These are phyloP conservation scores for Drosophila longiperda DNA, from an alignment of 2,888 invertebrate species.

Conservation along the genomic window DNA sequence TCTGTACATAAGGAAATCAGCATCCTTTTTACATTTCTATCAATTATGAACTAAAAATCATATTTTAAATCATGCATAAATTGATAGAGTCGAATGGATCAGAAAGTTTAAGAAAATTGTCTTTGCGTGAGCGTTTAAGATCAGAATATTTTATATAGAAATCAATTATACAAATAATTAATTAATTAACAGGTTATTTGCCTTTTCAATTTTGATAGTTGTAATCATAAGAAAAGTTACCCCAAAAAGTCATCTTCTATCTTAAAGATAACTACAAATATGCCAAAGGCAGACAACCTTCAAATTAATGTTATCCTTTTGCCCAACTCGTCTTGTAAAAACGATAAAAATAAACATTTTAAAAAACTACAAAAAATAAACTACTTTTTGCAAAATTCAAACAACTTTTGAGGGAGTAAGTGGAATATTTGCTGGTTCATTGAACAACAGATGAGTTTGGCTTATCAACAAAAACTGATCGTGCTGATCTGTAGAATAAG, in stretches of 20 bases:
- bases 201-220: too few species aligned
- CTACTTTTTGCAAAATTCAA: neutral
- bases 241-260: neutral
- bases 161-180: too few species aligned
- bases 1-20: neutral
- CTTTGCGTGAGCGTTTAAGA: neutral
- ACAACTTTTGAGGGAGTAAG: neutral
- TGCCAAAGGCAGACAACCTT: too few species aligned
- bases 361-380: neutral
- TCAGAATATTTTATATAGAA: neutral
- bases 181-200: too few species aligned
- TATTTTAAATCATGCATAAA: neutral
- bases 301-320: neutral
- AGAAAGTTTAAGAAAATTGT: neutral
- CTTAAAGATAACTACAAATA: neutral
- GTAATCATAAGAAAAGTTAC: neutral
- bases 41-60: neutral
- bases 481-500: constrained; percentile 38
- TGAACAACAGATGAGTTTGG: constrained; percentile 15
- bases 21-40: neutral
- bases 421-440: neutral
- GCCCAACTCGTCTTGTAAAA: neutral
- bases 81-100: neutral
- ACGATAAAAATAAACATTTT: neutral
- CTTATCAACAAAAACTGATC: constrained; percentile 22